phyloP scores from a whole-genome alignment of 2,797 vertebrate species.

The Muraenolepis orangiensis region DNA sequence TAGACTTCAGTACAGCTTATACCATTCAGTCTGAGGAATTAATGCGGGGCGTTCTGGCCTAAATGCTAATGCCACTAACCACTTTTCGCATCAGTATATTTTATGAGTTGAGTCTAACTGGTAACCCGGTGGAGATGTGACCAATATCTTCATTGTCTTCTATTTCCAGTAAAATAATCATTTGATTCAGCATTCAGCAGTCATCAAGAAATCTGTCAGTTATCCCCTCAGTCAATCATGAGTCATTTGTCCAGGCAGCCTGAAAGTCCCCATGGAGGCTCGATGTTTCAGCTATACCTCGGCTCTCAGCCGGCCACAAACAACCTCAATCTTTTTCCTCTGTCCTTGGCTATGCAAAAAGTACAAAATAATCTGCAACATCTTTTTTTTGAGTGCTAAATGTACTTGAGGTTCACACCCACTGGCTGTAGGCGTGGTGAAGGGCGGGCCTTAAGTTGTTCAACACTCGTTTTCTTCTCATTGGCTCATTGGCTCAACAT shows the following conservation, averaged over 20 bases:
- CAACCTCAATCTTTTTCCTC: conserved; percentile 12
- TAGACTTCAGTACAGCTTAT: not conserved
- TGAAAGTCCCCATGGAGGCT: not conserved
- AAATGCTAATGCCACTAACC: not conserved
- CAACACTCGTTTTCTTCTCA: conserved; percentile 14
- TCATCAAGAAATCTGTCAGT: not conserved
- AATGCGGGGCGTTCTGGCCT: not conserved
- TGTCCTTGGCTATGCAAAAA: conserved; percentile 38
- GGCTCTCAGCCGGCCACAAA: conserved; percentile 15
- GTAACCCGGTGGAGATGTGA: not conserved
- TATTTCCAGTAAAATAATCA: not conserved
- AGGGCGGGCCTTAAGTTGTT: conserved; percentile 20
- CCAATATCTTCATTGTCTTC: not conserved
- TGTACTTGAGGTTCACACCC: conserved; percentile 36
- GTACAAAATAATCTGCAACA: conserved; percentile 56
- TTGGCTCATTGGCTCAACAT: conserved; percentile 7
- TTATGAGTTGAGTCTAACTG: not conserved
- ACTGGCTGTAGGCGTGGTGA: conserved; percentile 24
- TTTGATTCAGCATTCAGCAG: no score
- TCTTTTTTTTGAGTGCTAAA: conserved; percentile 56
- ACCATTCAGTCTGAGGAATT: not conserved
- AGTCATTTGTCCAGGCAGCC: not conserved
- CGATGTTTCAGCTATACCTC: not conserved
- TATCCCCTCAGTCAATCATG: not conserved
- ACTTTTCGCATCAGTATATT: not conserved